These are phyloP conservation scores for Uropetala carovei DNA, from an alignment of 2,888 invertebrate genomes.

Conservation along the genomic window DNA sequence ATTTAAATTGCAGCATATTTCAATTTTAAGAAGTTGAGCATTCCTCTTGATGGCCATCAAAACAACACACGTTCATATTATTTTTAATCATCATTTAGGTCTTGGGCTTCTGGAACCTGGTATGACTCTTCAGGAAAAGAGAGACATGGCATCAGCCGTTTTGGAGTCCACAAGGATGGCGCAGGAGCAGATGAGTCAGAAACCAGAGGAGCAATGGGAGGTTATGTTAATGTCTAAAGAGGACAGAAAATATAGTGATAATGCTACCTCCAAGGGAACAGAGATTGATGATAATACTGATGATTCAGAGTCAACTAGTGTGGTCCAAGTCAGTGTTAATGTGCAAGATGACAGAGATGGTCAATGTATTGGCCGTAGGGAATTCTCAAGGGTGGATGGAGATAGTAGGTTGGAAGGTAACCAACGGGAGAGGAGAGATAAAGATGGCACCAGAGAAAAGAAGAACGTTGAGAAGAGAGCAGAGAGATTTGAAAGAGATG, in stretches of 20 bases:
- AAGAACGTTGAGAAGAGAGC: background rate
- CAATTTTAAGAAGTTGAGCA: no score
- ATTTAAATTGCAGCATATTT: no score
- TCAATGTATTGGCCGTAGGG: no score
- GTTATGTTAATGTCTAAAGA: background rate
- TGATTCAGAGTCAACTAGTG: background rate
- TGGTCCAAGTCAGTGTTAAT: no score
- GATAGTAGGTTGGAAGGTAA: background rate
- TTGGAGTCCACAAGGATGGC: conserved; percentile 42
- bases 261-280: background rate
- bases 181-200: conserved; percentile 27
- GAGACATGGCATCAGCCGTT: conserved; percentile 35
- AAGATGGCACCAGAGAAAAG: background rate
- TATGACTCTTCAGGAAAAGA: conserved; percentile 45
- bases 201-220: background rate
- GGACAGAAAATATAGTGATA: background rate
- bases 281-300: background rate
- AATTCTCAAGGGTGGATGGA: background rate
- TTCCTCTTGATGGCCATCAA: no score
- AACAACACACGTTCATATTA: no score
- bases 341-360: background rate
- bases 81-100: background rate
- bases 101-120: conserved; percentile 52
- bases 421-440: background rate
- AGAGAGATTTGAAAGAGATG: background rate